These are phyloP conservation scores for Nemapogon koenigi DNA, from an alignment of 2,888 invertebrate genomes.

Conservation along the genomic window DNA sequence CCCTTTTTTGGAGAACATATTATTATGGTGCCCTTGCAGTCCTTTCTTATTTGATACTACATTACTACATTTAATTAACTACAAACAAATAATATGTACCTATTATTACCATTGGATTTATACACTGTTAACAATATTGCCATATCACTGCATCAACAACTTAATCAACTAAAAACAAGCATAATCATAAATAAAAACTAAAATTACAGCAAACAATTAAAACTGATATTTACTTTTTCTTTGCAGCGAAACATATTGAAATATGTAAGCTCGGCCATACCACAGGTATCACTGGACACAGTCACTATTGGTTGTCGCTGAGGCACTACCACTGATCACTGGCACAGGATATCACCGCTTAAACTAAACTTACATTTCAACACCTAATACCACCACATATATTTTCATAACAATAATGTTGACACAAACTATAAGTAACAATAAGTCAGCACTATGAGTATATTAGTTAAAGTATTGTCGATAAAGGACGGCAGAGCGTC, in stretches of 20 bases:
- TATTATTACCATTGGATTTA: too few species aligned
- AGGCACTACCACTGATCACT: conserved; percentile 32
- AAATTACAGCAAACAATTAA: conserved; percentile 26
- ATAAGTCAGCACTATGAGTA: conserved; percentile 44
- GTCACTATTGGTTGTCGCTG: too few species aligned
- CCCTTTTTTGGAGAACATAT: too few species aligned
- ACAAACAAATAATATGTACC: too few species aligned
- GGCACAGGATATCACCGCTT: conserved; percentile 41
- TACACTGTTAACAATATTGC: too few species aligned
- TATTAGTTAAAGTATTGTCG: conserved; percentile 65
- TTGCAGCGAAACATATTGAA: conserved; percentile 25
- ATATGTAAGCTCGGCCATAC: conserved; percentile 23
- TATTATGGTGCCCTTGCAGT: too few species aligned
- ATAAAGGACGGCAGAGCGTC: conserved; percentile 45
- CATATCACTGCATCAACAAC: not conserved
- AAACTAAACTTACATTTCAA: conserved; percentile 27
- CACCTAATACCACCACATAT: conserved; percentile 36
- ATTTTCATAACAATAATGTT: conserved; percentile 21
- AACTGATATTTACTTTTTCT: conserved; percentile 54
- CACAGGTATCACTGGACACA: not conserved
- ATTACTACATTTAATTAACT: too few species aligned
- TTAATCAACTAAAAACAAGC: not conserved
- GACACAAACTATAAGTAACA: conserved; percentile 43
- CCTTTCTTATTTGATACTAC: too few species aligned
- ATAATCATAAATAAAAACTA: not conserved